Evolutionary conservation across 2,888 invertebrate species (phyloP).

Genomic region (Parapristionchus giblindavisi): DNA sequence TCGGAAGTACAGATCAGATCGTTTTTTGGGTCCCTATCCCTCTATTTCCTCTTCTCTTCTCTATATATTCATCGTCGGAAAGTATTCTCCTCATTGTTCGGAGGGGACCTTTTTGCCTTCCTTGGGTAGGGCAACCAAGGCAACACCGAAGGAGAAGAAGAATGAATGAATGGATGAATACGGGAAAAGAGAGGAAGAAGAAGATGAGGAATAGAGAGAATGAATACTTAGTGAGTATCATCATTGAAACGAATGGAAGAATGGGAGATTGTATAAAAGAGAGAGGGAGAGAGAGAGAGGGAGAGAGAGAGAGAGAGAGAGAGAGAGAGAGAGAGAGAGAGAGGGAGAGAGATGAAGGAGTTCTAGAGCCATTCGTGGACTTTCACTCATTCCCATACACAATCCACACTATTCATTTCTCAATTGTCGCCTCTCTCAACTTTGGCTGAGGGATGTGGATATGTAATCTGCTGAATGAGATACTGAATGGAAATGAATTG

Average conservation of each 20-base stretch:
- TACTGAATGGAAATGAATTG: constrained; percentile 31
- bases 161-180: not conserved
- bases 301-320: not conserved
- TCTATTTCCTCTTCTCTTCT: too few species aligned
- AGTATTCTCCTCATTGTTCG: too few species aligned
- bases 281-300: constrained; percentile 8
- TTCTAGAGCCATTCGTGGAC: not conserved
- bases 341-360: constrained; percentile 10
- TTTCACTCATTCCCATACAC: not conserved
- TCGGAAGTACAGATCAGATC: too few species aligned
- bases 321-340: not conserved
- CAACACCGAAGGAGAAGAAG: not conserved
- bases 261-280: too few species aligned
- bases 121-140: too few species aligned
- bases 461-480: too few species aligned
- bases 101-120: too few species aligned
- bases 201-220: not conserved
- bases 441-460: too few species aligned
- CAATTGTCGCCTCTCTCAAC: not conserved
- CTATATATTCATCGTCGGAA: too few species aligned
- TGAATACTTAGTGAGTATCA: not conserved
- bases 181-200: not conserved
- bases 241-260: too few species aligned
- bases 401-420: not conserved
- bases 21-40: too few species aligned